These are phyloP conservation scores for Acromyrmex charruanus DNA, from an alignment of 1,140 invertebrate genomes.

Conservation along the genomic window DNA sequence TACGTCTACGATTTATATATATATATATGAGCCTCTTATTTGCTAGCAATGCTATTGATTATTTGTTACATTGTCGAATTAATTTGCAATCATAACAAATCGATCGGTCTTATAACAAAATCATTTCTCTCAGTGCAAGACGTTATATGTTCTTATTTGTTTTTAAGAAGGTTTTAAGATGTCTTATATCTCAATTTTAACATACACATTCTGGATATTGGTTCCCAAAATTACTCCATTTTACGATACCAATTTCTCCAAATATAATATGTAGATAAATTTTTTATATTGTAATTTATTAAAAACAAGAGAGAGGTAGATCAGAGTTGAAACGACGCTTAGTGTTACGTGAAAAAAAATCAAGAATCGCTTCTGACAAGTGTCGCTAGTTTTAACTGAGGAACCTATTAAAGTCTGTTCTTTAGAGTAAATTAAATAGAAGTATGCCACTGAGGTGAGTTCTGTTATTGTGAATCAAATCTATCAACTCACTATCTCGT, in stretches of 20 bases:
- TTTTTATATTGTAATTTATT: background rate
- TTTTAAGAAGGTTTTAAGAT: too few relatives aligned
- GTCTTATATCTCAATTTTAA: too few relatives aligned
- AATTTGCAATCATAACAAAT: too few relatives aligned
- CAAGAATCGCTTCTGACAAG: slow-evolving; percentile 16
- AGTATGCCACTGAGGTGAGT: background rate
- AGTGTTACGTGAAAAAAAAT: background rate
- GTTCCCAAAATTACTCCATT: background rate
- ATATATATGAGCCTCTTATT: too few relatives aligned
- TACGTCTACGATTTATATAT: too few relatives aligned
- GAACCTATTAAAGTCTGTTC: background rate
- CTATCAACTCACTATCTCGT: background rate
- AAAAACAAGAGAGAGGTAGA: background rate
- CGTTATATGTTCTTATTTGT: too few relatives aligned
- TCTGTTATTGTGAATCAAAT: background rate
- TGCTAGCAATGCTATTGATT: too few relatives aligned
- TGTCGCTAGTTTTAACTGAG: background rate
- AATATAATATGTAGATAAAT: background rate
- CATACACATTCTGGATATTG: too few relatives aligned
- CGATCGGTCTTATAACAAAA: too few relatives aligned
- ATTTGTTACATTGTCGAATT: too few relatives aligned
- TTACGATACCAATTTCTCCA: background rate
- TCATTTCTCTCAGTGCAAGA: too few relatives aligned
- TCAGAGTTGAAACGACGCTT: background rate
- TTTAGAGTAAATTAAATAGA: slow-evolving; percentile 17